Evolutionary conservation across 2,113 vertebrate genomes (phyloP).

Genomic region (Rafetus swinhoei): DNA sequence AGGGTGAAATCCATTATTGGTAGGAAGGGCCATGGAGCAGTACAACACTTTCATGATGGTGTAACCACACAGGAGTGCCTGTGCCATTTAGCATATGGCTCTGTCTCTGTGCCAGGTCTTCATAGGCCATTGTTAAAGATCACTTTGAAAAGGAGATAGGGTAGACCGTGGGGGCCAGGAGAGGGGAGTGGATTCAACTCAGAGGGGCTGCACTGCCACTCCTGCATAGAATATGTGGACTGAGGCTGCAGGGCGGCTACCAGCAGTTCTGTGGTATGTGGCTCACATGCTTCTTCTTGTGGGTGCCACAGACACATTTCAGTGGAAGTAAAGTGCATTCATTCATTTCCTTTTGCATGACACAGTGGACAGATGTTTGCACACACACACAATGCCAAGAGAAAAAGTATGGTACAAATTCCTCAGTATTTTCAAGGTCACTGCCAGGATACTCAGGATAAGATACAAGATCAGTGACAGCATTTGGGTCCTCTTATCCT

Average conservation of each 20-base stretch:
- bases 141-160: background rate
- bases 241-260: background rate
- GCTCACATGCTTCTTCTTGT: background rate
- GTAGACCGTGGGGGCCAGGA: background rate
- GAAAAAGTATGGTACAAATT: background rate
- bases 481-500: background rate
- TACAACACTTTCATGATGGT: background rate
- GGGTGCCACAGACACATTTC: background rate
- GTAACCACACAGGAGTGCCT: background rate
- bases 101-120: background rate
- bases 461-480: background rate
- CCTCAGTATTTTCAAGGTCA: background rate
- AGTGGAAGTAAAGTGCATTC: background rate
- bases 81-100: background rate
- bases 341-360: background rate
- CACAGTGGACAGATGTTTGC: background rate
- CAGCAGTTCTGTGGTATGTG: background rate
- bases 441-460: background rate
- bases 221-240: background rate
- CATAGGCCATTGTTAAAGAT: background rate
- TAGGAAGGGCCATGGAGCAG: background rate
- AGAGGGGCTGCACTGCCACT: background rate
- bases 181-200: background rate
- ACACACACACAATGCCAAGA: background rate
- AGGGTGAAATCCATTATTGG: background rate